Base-by-base conservation (phyloP, 2,888 invertebrate species). In the Cheilosia vernalis region DNA sequence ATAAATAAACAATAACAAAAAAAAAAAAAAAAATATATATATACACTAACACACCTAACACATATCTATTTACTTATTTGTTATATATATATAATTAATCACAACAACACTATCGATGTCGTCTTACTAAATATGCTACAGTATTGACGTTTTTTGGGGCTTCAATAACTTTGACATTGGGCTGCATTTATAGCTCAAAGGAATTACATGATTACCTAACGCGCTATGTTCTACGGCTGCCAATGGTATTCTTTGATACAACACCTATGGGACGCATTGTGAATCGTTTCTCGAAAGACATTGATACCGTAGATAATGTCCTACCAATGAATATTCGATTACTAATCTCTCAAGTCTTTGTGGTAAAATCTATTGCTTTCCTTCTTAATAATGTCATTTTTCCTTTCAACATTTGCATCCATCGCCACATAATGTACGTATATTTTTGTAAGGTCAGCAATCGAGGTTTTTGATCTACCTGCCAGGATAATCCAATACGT, bases 251-350 rank as follows among this genome's bases (percentile, higher is more conserved):
- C 92, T 96, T 95, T 93, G 96, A 97, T 91, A 95, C 95, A 88
- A 96, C 96, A 73, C 96, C 96, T 44, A 88, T 94, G 88, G 96
- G 96, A 90, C 93, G 96, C 89, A 94, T 97, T 88, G 93, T 97
- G 58, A 94, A 94, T 92, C 93, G 95, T 83, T 95, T 95, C 90
- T 93, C 94, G 78, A 93, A 93, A 89, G 95, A 95, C 89, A 91
- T 94, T 87, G 93, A 94, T 90, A 91, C 92, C 56, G 89, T 94
- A 89, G 95, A 95, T 91, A 93, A 92, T 88, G 90, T 90, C 79
- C 90, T 95, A 88, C 94, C 94, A 80, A 69, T 88, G 69, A 89
- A 90, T 66, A 89, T 91, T 87, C 90, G 91, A 80, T 88, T 91
- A 81, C 92, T 92, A 93, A 77, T 60, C 33, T 74, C 61, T 56